Evolutionary conservation across 2,888 invertebrate genomes (phyloP), one percentile per base, ranked within the genome.

Genomic region (Yponomeuta sedellus): DNA sequence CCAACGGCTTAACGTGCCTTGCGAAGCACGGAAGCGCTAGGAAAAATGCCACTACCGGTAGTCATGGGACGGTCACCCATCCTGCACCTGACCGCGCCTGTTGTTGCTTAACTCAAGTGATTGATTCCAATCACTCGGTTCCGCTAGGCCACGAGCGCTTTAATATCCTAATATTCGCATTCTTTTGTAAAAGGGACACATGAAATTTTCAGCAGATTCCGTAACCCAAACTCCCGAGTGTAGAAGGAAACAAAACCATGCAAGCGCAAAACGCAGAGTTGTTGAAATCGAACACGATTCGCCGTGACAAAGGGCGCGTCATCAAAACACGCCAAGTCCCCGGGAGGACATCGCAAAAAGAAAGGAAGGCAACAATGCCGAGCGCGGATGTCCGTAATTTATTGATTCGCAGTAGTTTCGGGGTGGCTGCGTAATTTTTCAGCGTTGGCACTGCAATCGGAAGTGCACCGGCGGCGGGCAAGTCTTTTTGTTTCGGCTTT

Each of bases 361-460:
- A 64, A 64, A 64, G 19, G 64, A 64, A 64, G 56, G 19, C 64
- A 56, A 63, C 63, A 63, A 40, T 63, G 63, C 25, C 57, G 56
- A 64, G 56, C 56, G 28, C 64, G 64, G 64, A 64, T 12, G 66
- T 40, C 52, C 20, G 58, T 67, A 65, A 62, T 77, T 80, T 82
- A 85, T 83, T 82, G 81, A 82, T 83, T 83, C 76, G 77, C 74
- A 76, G 74, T 74, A 76, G 75, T 78, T 73, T 74, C 69, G 74
- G 77, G 77, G 78, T 75, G 73, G 77, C 77, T 76, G 74, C 78
- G 85, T 86, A 88, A 90, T 90, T 89, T 90, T 90, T 90, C 89
- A 90, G 82, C 80, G 83, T 76, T 83, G 85, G 80, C 86, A 85
- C 76, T 81, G 85, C 88, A 90, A 87, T 88, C 88, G 90, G 89